phyloP scores from a whole-genome alignment of 2,113 vertebrate species.

The Psilopsiagon aymara region DNA sequence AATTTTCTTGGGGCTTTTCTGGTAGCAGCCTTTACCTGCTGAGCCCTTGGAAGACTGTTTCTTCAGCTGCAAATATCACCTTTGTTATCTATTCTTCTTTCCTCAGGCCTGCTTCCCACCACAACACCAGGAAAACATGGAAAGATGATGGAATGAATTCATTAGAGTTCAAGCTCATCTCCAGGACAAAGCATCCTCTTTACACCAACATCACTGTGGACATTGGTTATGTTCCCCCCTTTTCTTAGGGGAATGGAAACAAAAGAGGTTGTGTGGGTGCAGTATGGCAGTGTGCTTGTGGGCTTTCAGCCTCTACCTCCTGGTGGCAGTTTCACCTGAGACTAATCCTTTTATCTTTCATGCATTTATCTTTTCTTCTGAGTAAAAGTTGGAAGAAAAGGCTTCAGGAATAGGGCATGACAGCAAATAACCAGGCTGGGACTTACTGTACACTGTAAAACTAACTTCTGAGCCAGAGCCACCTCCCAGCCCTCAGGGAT shows the following conservation, averaged over 20 bases:
- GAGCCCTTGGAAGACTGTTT: not conserved
- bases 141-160: conserved; percentile 78
- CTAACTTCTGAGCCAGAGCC: not conserved
- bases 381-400: not conserved
- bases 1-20: not conserved
- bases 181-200: conserved; percentile 57
- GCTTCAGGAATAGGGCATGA: not conserved
- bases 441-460: not conserved
- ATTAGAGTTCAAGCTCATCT: conserved; percentile 69
- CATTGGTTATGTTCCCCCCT: conserved; percentile 51
- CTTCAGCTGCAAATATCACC: not conserved
- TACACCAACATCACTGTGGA: conserved; percentile 75
- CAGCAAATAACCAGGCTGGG: not conserved
- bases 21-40: not conserved
- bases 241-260: not conserved
- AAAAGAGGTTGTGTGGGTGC: not conserved
- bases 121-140: conserved; percentile 66
- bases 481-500: not conserved
- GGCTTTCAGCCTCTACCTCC: not conserved
- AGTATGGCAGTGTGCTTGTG: fast-evolving
- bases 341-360: not conserved
- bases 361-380: not conserved
- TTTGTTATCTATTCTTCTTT: not conserved
- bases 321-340: not conserved
- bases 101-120: conserved; percentile 17